phyloP scores from a whole-genome alignment of 2,113 vertebrate genomes.

The Chitala chitala region DNA sequence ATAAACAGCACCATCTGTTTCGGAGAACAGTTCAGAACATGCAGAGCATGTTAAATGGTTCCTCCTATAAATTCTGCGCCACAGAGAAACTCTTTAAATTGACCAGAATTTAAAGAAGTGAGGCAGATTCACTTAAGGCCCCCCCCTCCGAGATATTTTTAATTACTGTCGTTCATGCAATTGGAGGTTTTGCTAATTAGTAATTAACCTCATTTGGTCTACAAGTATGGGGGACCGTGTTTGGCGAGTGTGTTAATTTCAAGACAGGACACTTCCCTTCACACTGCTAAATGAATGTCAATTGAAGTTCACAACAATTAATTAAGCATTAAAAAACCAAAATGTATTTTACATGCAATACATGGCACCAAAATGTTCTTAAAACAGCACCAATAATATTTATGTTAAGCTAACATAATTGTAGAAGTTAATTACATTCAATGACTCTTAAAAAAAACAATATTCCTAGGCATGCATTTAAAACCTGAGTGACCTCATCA shows the following conservation, averaged over 20 bases:
- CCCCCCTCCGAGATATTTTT: constrained; percentile 38
- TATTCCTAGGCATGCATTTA: no score
- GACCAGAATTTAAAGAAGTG: neutral
- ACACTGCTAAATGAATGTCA: constrained; percentile 51
- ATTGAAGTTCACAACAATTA: constrained; percentile 59
- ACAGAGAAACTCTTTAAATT: neutral
- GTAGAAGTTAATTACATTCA: no score
- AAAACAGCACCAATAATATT: no score
- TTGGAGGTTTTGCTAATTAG: constrained; percentile 55
- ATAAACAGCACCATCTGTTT: no score
- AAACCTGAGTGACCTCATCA: no score
- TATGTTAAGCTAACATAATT: no score
- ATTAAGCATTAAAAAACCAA: constrained; percentile 47
- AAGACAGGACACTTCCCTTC: constrained; percentile 29
- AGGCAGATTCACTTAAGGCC: constrained; percentile 23
- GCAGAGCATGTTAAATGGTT: no score
- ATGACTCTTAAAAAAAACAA: no score
- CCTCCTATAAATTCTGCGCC: no score
- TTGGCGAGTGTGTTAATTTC: constrained; percentile 43
- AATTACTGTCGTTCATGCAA: constrained; percentile 58
- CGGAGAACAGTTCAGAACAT: no score
- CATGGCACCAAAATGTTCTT: neutral
- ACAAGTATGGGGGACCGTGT: constrained; percentile 44
- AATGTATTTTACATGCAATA: constrained; percentile 18
- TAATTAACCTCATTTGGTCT: constrained; percentile 66